phyloP scores from a whole-genome alignment of 2,797 vertebrate genomes.

The Neosilurus hyrtlii region DNA sequence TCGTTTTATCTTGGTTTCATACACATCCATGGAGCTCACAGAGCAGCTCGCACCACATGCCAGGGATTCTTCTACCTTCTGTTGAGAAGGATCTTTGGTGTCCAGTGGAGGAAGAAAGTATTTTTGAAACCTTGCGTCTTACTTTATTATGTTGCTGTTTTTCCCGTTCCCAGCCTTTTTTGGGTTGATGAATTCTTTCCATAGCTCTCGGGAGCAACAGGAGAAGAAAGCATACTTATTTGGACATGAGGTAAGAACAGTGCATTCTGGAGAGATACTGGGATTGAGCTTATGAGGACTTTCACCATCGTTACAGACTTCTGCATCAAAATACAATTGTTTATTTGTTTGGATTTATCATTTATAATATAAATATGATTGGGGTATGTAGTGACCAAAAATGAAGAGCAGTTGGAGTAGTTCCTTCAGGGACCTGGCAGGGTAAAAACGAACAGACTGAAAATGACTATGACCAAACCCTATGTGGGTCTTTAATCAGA shows the following conservation, averaged over 20 bases:
- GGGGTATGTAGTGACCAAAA: background rate
- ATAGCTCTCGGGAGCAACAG: constrained; percentile 43
- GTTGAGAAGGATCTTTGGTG: constrained; percentile 48
- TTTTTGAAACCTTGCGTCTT: constrained; percentile 50
- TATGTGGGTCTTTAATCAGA: background rate
- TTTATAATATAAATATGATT: constrained; percentile 48
- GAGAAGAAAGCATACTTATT: constrained; percentile 53
- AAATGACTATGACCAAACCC: background rate
- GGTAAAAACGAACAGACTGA: background rate
- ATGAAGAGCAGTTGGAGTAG: constrained; percentile 6
- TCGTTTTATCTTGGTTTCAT: constrained; percentile 34
- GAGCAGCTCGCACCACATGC: constrained; percentile 31
- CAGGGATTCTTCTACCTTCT: constrained; percentile 39
- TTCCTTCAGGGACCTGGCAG: constrained; percentile 7
- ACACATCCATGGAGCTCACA: constrained; percentile 33
- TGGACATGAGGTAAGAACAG: constrained; percentile 44
- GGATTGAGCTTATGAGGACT: constrained; percentile 3
- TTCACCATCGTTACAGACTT: constrained; percentile 49
- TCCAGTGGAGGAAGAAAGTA: constrained; percentile 19
- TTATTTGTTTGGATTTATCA: constrained; percentile 39
- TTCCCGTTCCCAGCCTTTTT: background rate
- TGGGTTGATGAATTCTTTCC: constrained; percentile 52
- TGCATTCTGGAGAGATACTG: constrained; percentile 16
- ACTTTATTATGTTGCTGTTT: constrained; percentile 50
- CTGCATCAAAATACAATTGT: constrained; percentile 22